Base-by-base conservation (phyloP, 2,797 vertebrate genomes). In the Scolopax bukidnonensis region DNA sequence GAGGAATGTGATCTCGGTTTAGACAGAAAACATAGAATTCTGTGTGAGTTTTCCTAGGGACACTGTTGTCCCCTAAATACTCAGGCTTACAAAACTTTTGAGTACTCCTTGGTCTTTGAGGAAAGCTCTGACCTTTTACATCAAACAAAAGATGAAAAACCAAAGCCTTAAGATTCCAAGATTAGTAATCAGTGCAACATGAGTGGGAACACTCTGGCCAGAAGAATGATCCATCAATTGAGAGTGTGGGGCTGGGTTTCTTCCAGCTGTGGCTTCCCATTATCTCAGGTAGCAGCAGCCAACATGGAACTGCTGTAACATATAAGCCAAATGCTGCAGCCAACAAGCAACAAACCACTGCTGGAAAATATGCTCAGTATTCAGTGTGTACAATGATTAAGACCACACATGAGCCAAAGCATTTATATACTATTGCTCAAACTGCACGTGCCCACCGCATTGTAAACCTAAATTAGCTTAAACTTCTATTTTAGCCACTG, bases 201-300 rank as follows among this genome's bases (percentile, higher is more conserved):
- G 41, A 61, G 45, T 28, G 41, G 43, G 38, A 77, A 4, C 20
- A 15, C 14, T 27, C 27, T 30, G 64, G 2, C 51, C 54, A 43
- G 20, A 83, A 67, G 59, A 41, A 23, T 0, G 0, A 50, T 73
- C 0, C 0, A 70, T 70, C 28, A 7, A 0, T n/a, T 2, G 0
- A 9, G 33, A 16, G 25, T 6, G 10, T 53, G 33, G 23, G 41
- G 59, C 5, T 4, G 11, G 20, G 6, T 20, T 47, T 50, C 38
- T 33, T 69, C 50, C 59, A 61, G 50, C 38, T 79, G 68, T 32
- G 84, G 30, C 68, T 80, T 16, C 63, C 24, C 25, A 8, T 64
- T 78, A 15, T 3, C 30, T 85, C 50, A 9, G n/a, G 36, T 11
- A 56, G 41, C 33, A 36, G 40, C 50, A 82, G 14, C 1, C 57